Conservation (phyloP, 37 sponge, comb jelly and placozoan species). For the Haliclona indistincta region DNA sequence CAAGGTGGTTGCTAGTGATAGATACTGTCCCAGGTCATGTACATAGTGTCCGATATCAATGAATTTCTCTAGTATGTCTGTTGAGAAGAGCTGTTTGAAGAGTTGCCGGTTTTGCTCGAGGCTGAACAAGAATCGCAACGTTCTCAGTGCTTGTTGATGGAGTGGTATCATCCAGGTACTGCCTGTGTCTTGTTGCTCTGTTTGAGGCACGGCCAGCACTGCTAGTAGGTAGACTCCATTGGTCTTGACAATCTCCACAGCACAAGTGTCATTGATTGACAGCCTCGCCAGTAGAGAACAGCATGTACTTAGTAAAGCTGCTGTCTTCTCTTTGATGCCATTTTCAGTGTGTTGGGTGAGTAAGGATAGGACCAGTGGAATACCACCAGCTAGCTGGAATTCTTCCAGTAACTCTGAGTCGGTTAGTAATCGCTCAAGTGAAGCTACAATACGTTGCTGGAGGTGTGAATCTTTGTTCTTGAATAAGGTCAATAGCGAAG, state of each 20-base stretch:
- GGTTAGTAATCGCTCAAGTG: constrained; percentile 56
- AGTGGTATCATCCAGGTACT: no score
- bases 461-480: constrained; percentile 6
- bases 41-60: constrained; percentile 87
- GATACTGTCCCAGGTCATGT: constrained; percentile 59
- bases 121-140: constrained; percentile 81
- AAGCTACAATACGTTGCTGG: constrained; percentile 14
- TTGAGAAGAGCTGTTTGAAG: constrained; percentile 83
- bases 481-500: constrained; percentile 16
- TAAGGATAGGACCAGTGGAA: constrained; percentile 66
- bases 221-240: constrained; percentile 84
- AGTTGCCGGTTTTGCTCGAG: constrained; percentile 78
- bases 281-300: constrained; percentile 72
- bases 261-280: constrained; percentile 66
- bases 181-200: no score
- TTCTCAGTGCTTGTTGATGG: constrained; percentile 49
- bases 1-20: constrained; percentile 46
- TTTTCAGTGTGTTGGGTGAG: constrained; percentile 42
- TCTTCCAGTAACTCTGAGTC: constrained; percentile 59
- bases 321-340: constrained; percentile 22
- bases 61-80: constrained; percentile 78
- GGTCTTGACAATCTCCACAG: constrained; percentile 59
- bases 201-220: neutral
- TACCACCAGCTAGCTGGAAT: constrained; percentile 70
- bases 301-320: no score